Evolutionary conservation across 2,113 vertebrate genomes (phyloP).

Genomic region (Symphodus melops): DNA sequence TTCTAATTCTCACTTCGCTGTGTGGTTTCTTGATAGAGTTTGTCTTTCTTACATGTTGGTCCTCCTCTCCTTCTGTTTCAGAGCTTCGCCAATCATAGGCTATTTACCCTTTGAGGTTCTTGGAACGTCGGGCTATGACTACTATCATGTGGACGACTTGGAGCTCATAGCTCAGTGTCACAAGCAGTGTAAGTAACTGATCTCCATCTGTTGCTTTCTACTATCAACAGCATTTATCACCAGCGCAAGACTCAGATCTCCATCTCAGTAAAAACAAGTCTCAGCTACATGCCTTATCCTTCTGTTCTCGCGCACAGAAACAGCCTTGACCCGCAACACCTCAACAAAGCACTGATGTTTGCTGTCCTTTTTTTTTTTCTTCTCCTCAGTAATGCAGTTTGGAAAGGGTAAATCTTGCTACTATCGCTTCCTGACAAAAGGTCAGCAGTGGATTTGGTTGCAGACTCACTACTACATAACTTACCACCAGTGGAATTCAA

Average conservation of each 20-base stretch:
- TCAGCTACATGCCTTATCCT: neutral
- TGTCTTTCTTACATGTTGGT: constrained; percentile 28
- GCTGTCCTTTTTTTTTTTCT: constrained; percentile 1
- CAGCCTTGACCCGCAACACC: neutral
- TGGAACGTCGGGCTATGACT: constrained; percentile 91
- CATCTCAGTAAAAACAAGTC: neutral
- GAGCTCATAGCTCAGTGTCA: constrained; percentile 92
- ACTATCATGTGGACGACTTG: constrained; percentile 92
- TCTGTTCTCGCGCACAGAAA: neutral
- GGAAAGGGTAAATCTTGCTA: constrained; percentile 93
- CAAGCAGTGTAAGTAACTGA: constrained; percentile 86
- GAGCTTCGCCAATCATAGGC: constrained; percentile 89
- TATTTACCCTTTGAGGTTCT: constrained; percentile 93
- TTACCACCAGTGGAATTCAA: constrained; percentile 95
- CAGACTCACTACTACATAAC: constrained; percentile 92
- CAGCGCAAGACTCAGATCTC: neutral
- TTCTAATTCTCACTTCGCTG: constrained; percentile 1
- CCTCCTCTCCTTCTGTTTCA: constrained; percentile 68
- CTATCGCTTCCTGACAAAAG: constrained; percentile 91
- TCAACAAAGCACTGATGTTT: neutral
- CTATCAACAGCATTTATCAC: neutral
- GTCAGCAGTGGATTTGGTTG: constrained; percentile 91
- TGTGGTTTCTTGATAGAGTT: neutral
- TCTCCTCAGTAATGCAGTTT: constrained; percentile 87
- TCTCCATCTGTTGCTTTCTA: neutral